phyloP scores from a whole-genome alignment of 1,140 invertebrate genomes.

The Pogonognathellus flavescens region DNA sequence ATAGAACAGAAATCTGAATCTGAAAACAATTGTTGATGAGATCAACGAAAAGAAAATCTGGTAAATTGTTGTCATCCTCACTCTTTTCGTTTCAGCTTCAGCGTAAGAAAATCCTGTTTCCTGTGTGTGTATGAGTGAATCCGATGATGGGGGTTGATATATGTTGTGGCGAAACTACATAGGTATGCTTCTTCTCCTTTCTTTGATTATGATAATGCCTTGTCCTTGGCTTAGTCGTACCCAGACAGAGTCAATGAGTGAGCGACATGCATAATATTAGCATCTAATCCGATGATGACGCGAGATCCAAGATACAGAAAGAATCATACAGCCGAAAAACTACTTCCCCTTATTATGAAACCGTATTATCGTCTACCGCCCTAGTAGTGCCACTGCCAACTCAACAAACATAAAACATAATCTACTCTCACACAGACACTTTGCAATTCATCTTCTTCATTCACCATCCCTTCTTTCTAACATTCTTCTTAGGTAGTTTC shows the following conservation, averaged over 20 bases:
- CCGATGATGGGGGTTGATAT: no score
- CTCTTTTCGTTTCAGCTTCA: no score
- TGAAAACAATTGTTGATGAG: no score
- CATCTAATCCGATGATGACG: background rate
- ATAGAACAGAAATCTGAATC: no score
- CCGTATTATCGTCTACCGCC: background rate
- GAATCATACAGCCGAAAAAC: background rate
- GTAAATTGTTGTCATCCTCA: no score
- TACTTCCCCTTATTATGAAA: no score
- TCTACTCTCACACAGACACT: background rate
- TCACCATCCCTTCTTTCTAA: background rate
- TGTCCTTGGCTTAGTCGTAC: background rate
- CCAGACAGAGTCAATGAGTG: background rate
- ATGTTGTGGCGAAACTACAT: background rate
- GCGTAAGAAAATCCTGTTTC: no score
- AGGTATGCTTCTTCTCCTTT: background rate
- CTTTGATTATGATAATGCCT: background rate
- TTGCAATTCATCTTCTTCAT: background rate
- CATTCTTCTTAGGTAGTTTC: no score
- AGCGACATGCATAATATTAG: background rate
- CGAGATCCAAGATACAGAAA: background rate
- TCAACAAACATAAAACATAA: background rate
- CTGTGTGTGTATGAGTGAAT: no score
- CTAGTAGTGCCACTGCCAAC: background rate
- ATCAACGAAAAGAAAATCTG: no score